A percentile compares a stretch with the other conserved stretches of the same genome.
Conservation (phyloP, 2,888 invertebrate genomes). For the Drosophila paranaensis region DNA sequence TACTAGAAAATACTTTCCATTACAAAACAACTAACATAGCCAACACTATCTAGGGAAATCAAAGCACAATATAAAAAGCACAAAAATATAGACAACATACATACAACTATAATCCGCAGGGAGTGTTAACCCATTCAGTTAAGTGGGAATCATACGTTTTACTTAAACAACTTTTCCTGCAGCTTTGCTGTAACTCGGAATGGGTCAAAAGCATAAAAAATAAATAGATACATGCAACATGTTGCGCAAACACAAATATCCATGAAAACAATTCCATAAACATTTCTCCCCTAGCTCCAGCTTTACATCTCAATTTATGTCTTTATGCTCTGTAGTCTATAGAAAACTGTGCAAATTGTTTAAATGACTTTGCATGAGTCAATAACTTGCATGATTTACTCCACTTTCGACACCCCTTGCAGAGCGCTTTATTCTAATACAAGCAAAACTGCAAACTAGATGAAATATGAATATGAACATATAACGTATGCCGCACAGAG, state of each 20-base stretch:
- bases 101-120: not conserved
- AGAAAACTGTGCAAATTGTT: slow-evolving; percentile 60
- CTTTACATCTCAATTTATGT: slow-evolving; percentile 33
- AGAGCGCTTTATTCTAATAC: slow-evolving; percentile 42
- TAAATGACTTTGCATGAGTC: slow-evolving; percentile 64
- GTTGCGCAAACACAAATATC: slow-evolving; percentile 45
- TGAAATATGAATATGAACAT: slow-evolving; percentile 68
- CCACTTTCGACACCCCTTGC: slow-evolving; percentile 22
- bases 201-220: slow-evolving; percentile 32
- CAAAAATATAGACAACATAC: not conserved
- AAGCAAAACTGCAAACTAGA: slow-evolving; percentile 54
- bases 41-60: not conserved
- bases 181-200: slow-evolving; percentile 26
- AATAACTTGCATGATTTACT: slow-evolving; percentile 61
- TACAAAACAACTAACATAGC: not conserved
- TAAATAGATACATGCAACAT: slow-evolving; percentile 34
- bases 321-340: slow-evolving; percentile 43
- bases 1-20: not conserved
- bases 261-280: slow-evolving; percentile 22
- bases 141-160: not conserved
- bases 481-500: slow-evolving; percentile 41
- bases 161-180: slow-evolving; percentile 10
- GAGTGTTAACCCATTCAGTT: not conserved
- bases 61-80: not conserved
- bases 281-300: slow-evolving; percentile 2